Conservation (phyloP, 2,888 invertebrate species). For the Ectemnius continuus region DNA sequence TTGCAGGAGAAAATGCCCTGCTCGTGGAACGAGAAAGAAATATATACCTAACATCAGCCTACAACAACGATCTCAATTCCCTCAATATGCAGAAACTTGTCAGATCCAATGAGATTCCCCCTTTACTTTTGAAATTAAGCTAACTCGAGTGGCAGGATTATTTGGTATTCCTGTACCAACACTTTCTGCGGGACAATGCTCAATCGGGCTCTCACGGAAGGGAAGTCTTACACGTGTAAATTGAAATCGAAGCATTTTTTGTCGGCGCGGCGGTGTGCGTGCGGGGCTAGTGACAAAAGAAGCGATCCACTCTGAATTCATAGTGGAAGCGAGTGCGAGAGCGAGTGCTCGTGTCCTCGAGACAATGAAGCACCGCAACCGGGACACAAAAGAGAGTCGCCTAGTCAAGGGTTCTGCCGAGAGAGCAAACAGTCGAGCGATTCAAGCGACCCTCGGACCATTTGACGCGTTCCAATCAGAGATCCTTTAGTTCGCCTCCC, state of each 20-base stretch:
- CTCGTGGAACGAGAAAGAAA: too few relatives aligned
- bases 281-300: background rate
- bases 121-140: too few relatives aligned
- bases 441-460: background rate
- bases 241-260: background rate
- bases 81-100: too few relatives aligned
- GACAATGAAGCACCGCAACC: background rate
- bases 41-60: too few relatives aligned
- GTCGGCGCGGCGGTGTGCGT: background rate
- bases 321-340: background rate
- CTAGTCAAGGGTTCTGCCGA: background rate
- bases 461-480: background rate
- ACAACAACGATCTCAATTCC: too few relatives aligned
- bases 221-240: too few relatives aligned
- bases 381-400: background rate
- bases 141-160: too few relatives aligned
- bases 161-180: too few relatives aligned
- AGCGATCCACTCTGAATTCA: slow-evolving; percentile 4
- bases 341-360: background rate
- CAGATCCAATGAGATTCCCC: too few relatives aligned
- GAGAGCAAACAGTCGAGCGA: background rate
- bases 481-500: background rate
- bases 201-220: too few relatives aligned
- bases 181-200: too few relatives aligned
- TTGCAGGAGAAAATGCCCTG: too few relatives aligned